These are phyloP conservation scores for Trachymyrmex cornetzi DNA, from an alignment of 1,140 invertebrate species.

Conservation along the genomic window DNA sequence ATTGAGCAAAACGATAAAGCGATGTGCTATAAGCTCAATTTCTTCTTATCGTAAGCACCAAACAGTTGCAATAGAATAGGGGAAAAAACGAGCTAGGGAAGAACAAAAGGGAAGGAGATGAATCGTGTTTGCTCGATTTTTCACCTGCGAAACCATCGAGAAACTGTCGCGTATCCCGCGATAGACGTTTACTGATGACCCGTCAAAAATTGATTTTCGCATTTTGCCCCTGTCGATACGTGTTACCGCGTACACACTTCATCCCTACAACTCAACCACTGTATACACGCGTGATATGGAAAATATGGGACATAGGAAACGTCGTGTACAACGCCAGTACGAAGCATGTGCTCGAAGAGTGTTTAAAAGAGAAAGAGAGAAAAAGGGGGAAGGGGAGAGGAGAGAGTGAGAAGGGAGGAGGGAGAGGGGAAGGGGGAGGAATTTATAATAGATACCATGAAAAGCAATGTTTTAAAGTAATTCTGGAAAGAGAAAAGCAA, in stretches of 20 bases:
- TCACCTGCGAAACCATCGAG: slow-evolving; percentile 45
- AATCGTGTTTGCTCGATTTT: slow-evolving; percentile 41
- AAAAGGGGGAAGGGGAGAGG: not conserved
- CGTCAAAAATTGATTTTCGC: slow-evolving; percentile 75
- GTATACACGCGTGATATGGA: slow-evolving; percentile 21
- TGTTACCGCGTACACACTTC: slow-evolving; percentile 54
- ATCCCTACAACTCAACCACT: slow-evolving; percentile 7
- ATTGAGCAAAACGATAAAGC: slow-evolving; percentile 13
- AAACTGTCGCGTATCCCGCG: slow-evolving; percentile 55
- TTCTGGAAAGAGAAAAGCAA: too few relatives aligned
- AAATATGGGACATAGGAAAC: slow-evolving; percentile 2
- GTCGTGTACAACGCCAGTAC: not conserved
- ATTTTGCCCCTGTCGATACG: slow-evolving; percentile 71
- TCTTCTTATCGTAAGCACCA: not conserved
- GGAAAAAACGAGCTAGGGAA: not conserved
- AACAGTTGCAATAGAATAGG: not conserved
- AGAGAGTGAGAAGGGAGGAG: not conserved
- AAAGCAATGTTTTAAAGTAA: too few relatives aligned
- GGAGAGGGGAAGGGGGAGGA: not conserved
- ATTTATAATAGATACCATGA: too few relatives aligned
- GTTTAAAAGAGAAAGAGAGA: not conserved
- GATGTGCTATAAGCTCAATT: slow-evolving; percentile 21
- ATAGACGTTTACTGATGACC: slow-evolving; percentile 68
- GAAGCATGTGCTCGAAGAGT: not conserved
- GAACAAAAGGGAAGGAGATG: not conserved